Evolutionary conservation across 2,797 vertebrate species (phyloP), one percentile per base, ranked within the genome.

Genomic region (Urocyon cinereoargenteus): DNA sequence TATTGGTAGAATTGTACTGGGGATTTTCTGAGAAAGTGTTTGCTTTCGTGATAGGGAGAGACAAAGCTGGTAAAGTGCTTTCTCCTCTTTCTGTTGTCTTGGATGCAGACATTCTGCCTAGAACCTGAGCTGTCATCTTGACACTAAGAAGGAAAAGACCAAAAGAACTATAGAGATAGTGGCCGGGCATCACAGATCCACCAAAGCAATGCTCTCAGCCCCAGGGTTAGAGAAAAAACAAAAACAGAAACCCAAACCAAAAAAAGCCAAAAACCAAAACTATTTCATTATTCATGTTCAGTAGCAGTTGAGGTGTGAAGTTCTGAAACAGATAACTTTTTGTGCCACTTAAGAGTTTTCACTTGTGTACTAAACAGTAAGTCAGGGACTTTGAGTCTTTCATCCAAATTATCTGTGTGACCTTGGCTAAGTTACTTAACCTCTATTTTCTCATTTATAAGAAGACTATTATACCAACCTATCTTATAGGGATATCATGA

Each of bases 361-460:
- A 82, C n/a, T 93, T 91, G 81, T 40, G 21, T 86, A 55, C 61
- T 90, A 75, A 92, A 62, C 2, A 55, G 49, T 68, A 95, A 96
- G 68, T 91, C 79, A 91, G 85, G 53, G 49, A 77, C 86, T 95
- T 95, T 72, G 90, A 92, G 62, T 94, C 73, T 96, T 97, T 97
- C 90, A 95, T 92, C 87, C 83, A 97, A 95, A 97, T 95, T 84
- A 97, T 83, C 93, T 93, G 1, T 55, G 68, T 96, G 95, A 97
- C 93, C 87, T 97, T 97, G 94, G 70, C 78, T 95, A 82, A 94
- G 68, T 97, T 96, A 93, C 68, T 96, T 97, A 97, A 97, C 64
- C 57, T 97, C 83, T 77, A 57, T 97, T 96, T 97, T 96, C 90
- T 97, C 88, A 97, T 97, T 94, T 98, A 73, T 96, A 95, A 97